Base-by-base conservation (phyloP, 2,113 vertebrate species). In the Callionymus lyra region DNA sequence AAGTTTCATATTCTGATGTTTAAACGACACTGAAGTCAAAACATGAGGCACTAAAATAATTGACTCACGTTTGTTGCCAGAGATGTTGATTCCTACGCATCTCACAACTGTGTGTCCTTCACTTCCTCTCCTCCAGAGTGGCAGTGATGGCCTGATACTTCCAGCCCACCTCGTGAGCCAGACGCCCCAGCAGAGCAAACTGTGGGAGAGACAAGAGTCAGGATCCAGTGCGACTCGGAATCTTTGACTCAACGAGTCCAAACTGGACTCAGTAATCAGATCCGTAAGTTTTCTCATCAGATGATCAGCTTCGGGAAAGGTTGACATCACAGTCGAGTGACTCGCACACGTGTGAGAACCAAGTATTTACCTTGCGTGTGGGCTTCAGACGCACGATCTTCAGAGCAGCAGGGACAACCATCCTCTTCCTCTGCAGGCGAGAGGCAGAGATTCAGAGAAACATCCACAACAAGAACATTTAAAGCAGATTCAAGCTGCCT, bases 111-210 rank as follows among this genome's bases (percentile, higher is more conserved):
- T 93, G 40, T 91, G 87, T 13, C 91, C 91, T 94, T 37, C 16
- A 31, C 34, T 90, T 83, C 50, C 92, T 93, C 79, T 90, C 89
- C 69, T 95, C 92, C 53, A 95, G 68, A 1, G 91, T 91, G 45
- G 89, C 86, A 5, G 91, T 95, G 55, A 94, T 88, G 0, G 89
- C 90, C 73, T 92, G 90, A 82, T 95, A 94, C 56, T 95, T 95
- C 91, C 92, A 95, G 59, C 91, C 92, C 6, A 95, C 91, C 72
- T 94, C 92, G 6, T 95, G 92, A 1, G 92, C 91, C 73, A 95
- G 76, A 38, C 92, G 90, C 0, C 91, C 92, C 6, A 95, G 82
- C 13, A 86, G 81, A 3, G 92, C 92, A 48, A 91, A 95, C 92
- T 94, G 16, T 19, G 1, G 10, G 6, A 6, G 6, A 12, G 9